Percentiles rank a stretch among this genome's conserved stretches.
These are phyloP conservation scores for Eptatretus burgeri DNA, from an alignment of 2,113 vertebrate species.

Conservation along the genomic window DNA sequence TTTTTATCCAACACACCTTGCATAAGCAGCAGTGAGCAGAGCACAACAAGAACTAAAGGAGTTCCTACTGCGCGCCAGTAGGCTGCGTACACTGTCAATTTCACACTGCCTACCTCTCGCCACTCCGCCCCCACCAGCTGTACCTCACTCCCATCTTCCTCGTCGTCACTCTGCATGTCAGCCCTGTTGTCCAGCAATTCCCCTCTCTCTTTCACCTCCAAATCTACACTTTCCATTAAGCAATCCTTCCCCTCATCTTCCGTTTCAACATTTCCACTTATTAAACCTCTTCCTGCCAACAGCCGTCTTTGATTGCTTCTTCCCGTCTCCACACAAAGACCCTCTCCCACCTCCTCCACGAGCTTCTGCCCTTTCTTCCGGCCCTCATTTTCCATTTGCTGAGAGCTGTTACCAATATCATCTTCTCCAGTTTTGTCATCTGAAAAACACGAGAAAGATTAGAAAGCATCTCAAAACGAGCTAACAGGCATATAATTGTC, in stretches of 20 bases:
- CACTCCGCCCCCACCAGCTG: slow-evolving; percentile 25
- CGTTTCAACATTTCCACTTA: too few relatives aligned
- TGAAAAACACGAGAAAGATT: too few relatives aligned
- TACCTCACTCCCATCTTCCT: slow-evolving; percentile 12
- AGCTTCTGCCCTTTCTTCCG: too few relatives aligned
- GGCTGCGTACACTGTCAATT: slow-evolving; percentile 41
- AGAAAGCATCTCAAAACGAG: too few relatives aligned
- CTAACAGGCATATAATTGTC: too few relatives aligned
- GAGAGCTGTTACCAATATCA: too few relatives aligned
- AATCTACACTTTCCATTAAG: neutral
- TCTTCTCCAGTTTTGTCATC: too few relatives aligned
- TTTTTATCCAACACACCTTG: slow-evolving; percentile 38
- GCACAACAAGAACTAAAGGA: slow-evolving; percentile 23
- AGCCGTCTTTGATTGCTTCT: too few relatives aligned
- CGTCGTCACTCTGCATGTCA: neutral
- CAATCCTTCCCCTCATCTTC: neutral
- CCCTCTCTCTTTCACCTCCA: neutral
- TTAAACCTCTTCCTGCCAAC: too few relatives aligned
- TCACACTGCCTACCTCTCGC: slow-evolving; percentile 46
- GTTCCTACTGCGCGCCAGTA: slow-evolving; percentile 48
- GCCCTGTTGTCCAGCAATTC: neutral
- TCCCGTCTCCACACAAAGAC: too few relatives aligned
- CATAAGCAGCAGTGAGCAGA: slow-evolving; percentile 51
- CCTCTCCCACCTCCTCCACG: too few relatives aligned
- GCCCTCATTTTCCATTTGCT: too few relatives aligned